Base-by-base conservation (phyloP, 2,888 invertebrate genomes). In the Drosophila lutescens region DNA sequence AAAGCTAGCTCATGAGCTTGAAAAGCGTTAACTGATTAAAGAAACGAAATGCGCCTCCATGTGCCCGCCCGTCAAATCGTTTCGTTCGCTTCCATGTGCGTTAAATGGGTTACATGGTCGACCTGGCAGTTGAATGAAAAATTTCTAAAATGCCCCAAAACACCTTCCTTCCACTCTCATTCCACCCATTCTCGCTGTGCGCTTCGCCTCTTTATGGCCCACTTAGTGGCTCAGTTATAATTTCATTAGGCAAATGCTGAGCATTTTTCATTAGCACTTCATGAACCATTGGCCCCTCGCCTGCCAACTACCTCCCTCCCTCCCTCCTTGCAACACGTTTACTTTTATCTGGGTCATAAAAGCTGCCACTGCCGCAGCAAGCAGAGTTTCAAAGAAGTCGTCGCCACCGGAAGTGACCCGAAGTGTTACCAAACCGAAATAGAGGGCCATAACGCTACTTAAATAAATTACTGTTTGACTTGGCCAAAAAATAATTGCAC, bases 181-280 rank as follows among this genome's bases (percentile, higher is more conserved):
- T 20, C 41, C 13, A 34, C 36, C 44, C 57, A 8, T 4, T 26
- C 49, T 32, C 23, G 15, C 32, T 17, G n/a, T 30, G 7, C 38
- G 17, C 59, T 53, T 26, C 30, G 7, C 23, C 59, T 58, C 53
- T 49, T 53, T 50, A 53, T 63, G 61, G 67, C 67, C 60, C 82
- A 87, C 82, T 87, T 87, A 89, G 87, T 77, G 69, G 70, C 58
- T 76, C 60, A 50, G 76, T 71, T 71, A 86, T 88, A 81, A 86
- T 86, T 88, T 89, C 80, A 89, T 89, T 89, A 90, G 74, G 89
- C 83, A 79, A 79, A 85, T 80, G 82, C 69, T 81, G 78, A 89
- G 66, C 77, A 79, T 76, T 86, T 90, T 89, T 89, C 85, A 89
- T 89, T 89, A 89, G 90, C 85, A 87, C 74, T 86, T 78, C 53